Evolutionary conservation across 2,797 vertebrate species (phyloP).

Genomic region (Nothura maculosa): DNA sequence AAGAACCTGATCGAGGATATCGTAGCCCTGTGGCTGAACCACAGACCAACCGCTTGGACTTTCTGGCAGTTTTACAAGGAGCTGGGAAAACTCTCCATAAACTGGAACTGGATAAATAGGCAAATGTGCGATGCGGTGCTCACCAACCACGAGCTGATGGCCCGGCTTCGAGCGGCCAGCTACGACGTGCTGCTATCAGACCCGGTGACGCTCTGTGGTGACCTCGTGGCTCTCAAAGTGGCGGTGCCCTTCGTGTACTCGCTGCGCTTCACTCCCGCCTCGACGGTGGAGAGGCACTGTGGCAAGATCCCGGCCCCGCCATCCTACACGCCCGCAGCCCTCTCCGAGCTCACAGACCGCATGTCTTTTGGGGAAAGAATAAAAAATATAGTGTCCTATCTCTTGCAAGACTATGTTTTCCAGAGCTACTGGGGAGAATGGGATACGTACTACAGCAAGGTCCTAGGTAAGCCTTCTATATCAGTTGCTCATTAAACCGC

Average conservation of each 20-base stretch:
- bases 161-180: conserved; percentile 75
- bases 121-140: conserved; percentile 80
- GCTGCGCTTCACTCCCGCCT: conserved; percentile 83
- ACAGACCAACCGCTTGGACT: conserved; percentile 78
- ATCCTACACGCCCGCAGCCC: conserved; percentile 82
- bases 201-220: conserved; percentile 83
- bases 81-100: conserved; percentile 56
- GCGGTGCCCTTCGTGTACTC: conserved; percentile 84
- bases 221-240: conserved; percentile 84
- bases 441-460: conserved; percentile 84
- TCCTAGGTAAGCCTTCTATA: conserved; percentile 78
- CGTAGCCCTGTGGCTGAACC: conserved; percentile 77
- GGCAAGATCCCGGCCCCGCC: conserved; percentile 86
- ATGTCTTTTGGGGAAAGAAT: conserved; percentile 86
- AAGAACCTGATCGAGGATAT: conserved; percentile 45
- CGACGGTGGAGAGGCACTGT: conserved; percentile 86
- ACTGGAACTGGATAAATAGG: conserved; percentile 35
- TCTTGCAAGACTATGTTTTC: conserved; percentile 79
- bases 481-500: neutral
- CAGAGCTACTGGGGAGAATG: conserved; percentile 76
- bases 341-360: conserved; percentile 86
- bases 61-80: conserved; percentile 80
- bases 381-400: conserved; percentile 85
- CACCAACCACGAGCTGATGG: conserved; percentile 79
- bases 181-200: conserved; percentile 88